Base-by-base conservation (phyloP, 2,797 vertebrate species). In the Clarias platycephalus region DNA sequence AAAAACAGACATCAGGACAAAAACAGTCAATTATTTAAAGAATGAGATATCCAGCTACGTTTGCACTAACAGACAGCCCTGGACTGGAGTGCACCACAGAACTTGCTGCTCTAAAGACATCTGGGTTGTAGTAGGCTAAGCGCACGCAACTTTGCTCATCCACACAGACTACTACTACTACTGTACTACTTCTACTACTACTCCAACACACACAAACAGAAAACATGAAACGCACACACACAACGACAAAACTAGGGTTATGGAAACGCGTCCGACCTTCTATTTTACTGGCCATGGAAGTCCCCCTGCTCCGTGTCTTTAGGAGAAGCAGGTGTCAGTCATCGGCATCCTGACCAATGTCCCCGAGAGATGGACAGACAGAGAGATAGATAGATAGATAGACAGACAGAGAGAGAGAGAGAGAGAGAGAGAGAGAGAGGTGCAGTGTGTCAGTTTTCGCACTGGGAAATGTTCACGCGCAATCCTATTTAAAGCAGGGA, bases 241-340 rank as follows among this genome's bases (percentile, higher is more conserved):
- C 44, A 86, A 40, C 85, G 40, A 80, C 60, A 40, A 62, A 81
- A 67, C 57, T 34, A 87, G 28, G 77, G 71, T 90, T 84, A 28
- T 84, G 83, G 60, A 76, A 88, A 85, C 87, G 37, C 79, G 58
- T 93, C 95, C 94, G 93, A 96, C 95, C 96, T 96, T 95, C 94
- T 93, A 95, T 91, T 92, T 94, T 94, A 96, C 93, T 95, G 92
- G 95, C 95, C 95, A 96, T 95, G 88, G 90, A 92, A 53, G 90
- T 94, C 93, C 93, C 74, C 86, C 92, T 92, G 92, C 92, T 89
- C 89, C 93, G 92, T 90, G 93, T 93, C 93, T 93, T 94, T 92
- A 94, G 90, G 90, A 92, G 91, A 92, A 87, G 93, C 92, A 92
- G 92, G 90, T 93, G 91, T 93, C 91, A 93, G 91, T 94, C 95